Conservation (phyloP, 1,140 invertebrate genomes). For the Paralvinella palmiformis region DNA sequence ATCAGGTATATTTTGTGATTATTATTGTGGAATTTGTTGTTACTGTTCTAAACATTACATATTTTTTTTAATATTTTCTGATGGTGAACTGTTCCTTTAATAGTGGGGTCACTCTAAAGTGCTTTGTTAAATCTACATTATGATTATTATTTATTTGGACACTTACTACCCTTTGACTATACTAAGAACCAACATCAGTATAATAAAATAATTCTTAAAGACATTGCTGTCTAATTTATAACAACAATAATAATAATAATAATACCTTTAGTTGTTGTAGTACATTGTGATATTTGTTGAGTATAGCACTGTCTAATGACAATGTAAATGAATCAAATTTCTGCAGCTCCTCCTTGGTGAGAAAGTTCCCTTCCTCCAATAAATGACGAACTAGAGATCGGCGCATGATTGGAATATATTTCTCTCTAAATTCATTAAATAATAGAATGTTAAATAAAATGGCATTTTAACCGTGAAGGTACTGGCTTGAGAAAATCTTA, state of each 20-base stretch:
- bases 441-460: not conserved
- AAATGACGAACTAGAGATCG: conserved; percentile 36
- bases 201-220: not conserved
- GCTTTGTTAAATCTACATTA: no score
- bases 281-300: conserved; percentile 40
- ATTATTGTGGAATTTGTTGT: no score
- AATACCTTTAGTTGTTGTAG: conserved; percentile 44
- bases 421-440: conserved; percentile 31
- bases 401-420: conserved; percentile 45
- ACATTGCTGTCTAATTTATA: not conserved
- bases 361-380: conserved; percentile 35
- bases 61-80: no score
- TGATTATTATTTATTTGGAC: not conserved
- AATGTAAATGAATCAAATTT: conserved; percentile 41
- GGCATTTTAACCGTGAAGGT: no score
- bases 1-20: no score
- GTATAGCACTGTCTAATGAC: conserved; percentile 38
- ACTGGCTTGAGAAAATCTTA: not conserved
- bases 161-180: not conserved
- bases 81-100: no score
- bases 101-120: no score
- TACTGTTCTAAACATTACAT: no score
- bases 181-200: not conserved
- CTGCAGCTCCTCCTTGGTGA: conserved; percentile 36
- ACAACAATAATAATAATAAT: not conserved